phyloP scores from a whole-genome alignment of 2,113 vertebrate genomes.

The Bufo gargarizans region DNA sequence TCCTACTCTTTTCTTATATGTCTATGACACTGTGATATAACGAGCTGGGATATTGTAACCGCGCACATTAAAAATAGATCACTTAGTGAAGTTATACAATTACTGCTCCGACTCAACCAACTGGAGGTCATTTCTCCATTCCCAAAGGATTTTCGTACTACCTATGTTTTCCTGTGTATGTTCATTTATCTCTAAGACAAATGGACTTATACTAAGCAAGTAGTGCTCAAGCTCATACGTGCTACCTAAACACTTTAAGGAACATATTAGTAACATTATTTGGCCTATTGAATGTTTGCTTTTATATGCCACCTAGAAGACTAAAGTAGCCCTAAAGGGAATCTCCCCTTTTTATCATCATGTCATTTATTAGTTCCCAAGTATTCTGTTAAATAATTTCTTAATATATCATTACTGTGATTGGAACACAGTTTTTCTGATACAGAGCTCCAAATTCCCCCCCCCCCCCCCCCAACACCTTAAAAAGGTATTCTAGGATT shows the following conservation, averaged over 20 bases:
- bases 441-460: too few relatives aligned
- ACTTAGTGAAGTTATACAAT: conserved; percentile 23
- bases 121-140: not conserved
- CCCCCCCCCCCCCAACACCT: too few relatives aligned
- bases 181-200: conserved; percentile 2
- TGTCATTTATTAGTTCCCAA: too few relatives aligned
- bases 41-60: conserved; percentile 1
- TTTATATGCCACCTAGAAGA: not conserved
- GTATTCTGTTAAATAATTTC: too few relatives aligned
- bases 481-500: too few relatives aligned
- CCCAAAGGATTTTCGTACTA: not conserved
- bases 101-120: not conserved
- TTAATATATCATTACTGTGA: too few relatives aligned
- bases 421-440: too few relatives aligned
- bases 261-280: not conserved
- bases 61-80: conserved; percentile 30
- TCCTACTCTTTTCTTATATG: conserved; percentile 4
- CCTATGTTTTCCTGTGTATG: not conserved
- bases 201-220: not conserved
- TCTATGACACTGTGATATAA: conserved; percentile 9
- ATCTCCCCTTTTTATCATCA: too few relatives aligned
- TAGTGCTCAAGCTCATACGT: not conserved
- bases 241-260: not conserved
- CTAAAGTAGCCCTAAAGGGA: not conserved
- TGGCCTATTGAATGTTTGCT: not conserved